Percentiles rank a stretch among this genome's conserved stretches.
phyloP scores from a whole-genome alignment of 2,797 vertebrate species.

The Arremon aurantiirostris region DNA sequence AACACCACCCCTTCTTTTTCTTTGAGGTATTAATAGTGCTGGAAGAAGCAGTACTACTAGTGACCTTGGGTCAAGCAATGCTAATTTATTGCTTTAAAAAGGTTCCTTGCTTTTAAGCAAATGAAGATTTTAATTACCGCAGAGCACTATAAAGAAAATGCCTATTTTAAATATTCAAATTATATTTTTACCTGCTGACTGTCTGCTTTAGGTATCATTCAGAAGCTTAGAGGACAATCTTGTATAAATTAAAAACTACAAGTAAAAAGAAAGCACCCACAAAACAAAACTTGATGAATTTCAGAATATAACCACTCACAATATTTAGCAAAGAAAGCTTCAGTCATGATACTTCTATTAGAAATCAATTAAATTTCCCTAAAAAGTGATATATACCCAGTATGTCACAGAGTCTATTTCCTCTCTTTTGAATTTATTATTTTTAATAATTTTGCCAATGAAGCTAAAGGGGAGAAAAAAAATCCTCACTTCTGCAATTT shows the following conservation, averaged over 20 bases:
- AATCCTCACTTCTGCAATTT: not conserved
- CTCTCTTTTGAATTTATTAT: not conserved
- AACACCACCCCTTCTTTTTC: conserved; percentile 63
- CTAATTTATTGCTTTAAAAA: conserved; percentile 65
- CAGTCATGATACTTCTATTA: not conserved
- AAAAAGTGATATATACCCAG: not conserved
- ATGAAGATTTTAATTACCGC: conserved; percentile 65
- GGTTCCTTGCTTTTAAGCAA: conserved; percentile 68
- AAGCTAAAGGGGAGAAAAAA: not conserved
- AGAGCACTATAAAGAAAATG: conserved; percentile 54
- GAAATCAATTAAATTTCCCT: not conserved
- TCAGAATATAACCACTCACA: not conserved
- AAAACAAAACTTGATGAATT: conserved; percentile 3
- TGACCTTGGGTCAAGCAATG: conserved; percentile 63
- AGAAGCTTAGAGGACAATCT: conserved; percentile 51
- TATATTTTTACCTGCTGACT: conserved; percentile 56
- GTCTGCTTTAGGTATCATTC: conserved; percentile 42
- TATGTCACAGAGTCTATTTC: not conserved
- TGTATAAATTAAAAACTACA: conserved; percentile 35
- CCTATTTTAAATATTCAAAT: conserved; percentile 60
- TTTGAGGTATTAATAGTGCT: conserved; percentile 60
- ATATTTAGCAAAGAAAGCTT: not conserved
- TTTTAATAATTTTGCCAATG: not conserved
- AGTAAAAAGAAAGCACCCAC: not conserved
- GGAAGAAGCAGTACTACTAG: conserved; percentile 43